These are phyloP conservation scores for Vultur gryphus DNA, from an alignment of 2,797 vertebrate genomes.

Conservation along the genomic window DNA sequence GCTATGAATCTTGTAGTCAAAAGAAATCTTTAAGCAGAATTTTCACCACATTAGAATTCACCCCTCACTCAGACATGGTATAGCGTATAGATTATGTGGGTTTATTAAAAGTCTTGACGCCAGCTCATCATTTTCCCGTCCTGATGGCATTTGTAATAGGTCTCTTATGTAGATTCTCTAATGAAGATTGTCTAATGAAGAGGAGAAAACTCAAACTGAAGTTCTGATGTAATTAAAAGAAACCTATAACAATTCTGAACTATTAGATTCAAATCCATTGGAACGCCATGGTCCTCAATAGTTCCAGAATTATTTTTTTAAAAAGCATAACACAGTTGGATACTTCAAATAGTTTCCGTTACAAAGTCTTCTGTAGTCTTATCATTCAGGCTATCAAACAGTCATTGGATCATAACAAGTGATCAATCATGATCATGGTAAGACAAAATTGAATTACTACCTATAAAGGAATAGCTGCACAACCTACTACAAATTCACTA, in stretches of 20 bases:
- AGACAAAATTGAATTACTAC: background rate
- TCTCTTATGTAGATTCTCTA: background rate
- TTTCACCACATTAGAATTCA: background rate
- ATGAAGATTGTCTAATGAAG: background rate
- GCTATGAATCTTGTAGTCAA: background rate
- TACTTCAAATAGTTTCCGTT: background rate
- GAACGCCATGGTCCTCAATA: background rate
- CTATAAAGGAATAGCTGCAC: background rate
- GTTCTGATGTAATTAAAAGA: background rate
- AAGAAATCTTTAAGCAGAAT: background rate
- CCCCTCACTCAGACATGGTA: background rate
- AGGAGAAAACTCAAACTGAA: background rate
- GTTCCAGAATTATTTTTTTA: background rate
- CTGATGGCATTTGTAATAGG: background rate
- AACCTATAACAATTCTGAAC: background rate
- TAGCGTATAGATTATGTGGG: rapidly evolving
- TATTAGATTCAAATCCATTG: background rate
- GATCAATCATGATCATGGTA: background rate
- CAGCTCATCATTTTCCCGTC: background rate
- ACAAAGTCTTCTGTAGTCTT: background rate
- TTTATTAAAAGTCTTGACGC: background rate
- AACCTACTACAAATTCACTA: background rate
- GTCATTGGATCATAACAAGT: background rate
- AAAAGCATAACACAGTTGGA: background rate
- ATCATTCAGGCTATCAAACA: background rate